Percentiles rank a stretch among this genome's conserved stretches.
These are phyloP conservation scores for Epicauta chinensis DNA, from an alignment of 1,140 invertebrate genomes.

Conservation along the genomic window DNA sequence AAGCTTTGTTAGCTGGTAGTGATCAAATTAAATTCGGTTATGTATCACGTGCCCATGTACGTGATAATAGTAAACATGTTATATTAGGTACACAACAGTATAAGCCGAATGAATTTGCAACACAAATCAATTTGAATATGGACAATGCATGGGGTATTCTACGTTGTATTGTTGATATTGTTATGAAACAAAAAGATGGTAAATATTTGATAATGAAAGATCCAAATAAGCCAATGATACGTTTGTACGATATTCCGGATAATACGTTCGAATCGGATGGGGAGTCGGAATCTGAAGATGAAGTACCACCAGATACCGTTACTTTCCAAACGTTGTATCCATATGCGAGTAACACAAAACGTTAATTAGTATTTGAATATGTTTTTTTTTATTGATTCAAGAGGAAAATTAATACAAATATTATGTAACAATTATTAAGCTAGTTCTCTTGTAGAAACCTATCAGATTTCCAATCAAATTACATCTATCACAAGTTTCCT, in stretches of 20 bases:
- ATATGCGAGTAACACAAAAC: slow-evolving; percentile 14
- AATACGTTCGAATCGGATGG: slow-evolving; percentile 98
- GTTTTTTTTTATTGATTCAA: too few species aligned
- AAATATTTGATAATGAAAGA: slow-evolving; percentile 99
- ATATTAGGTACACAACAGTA: slow-evolving; percentile 98
- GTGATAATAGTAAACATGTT: slow-evolving; percentile 94
- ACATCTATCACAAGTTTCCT: too few species aligned
- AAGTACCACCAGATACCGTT: slow-evolving; percentile 46
- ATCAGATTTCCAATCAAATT: too few species aligned
- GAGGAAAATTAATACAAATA: too few species aligned
- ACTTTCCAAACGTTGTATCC: slow-evolving; percentile 41
- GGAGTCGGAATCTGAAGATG: slow-evolving; percentile 85
- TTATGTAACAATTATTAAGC: too few species aligned
- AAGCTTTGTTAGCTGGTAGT: slow-evolving; percentile 91
- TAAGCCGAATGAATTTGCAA: slow-evolving; percentile 96
- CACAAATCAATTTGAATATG: slow-evolving; percentile 98
- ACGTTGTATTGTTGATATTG: slow-evolving; percentile 96
- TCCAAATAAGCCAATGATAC: slow-evolving; percentile 95
- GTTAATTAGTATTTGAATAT: too few species aligned
- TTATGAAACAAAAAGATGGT: slow-evolving; percentile 96
- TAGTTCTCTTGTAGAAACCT: too few species aligned
- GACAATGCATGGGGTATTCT: slow-evolving; percentile 99
- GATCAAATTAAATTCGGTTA: slow-evolving; percentile 99
- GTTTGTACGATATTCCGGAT: slow-evolving; percentile 95
- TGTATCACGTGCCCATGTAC: slow-evolving; percentile 87